Percentiles rank a stretch among this genome's conserved stretches.
Conservation (phyloP, 2,797 vertebrate species). For the Paguma larvata region DNA sequence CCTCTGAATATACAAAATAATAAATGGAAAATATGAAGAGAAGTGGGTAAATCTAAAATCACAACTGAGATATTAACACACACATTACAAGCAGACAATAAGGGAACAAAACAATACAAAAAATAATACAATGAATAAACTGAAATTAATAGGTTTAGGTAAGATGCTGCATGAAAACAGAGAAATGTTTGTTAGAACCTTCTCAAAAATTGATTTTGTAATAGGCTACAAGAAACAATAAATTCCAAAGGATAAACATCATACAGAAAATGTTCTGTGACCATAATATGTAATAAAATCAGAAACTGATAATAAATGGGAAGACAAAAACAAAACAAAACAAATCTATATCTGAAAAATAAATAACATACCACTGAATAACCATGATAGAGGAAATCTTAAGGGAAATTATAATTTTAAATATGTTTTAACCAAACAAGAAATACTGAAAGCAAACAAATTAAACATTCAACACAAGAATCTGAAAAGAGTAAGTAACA, state of each 20-base stretch:
- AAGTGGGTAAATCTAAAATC: slow-evolving; percentile 8
- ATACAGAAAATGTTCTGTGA: background rate
- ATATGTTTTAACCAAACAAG: slow-evolving; percentile 1
- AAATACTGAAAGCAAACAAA: background rate
- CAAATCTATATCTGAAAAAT: background rate
- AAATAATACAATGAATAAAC: background rate
- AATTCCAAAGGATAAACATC: background rate
- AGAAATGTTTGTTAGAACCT: background rate
- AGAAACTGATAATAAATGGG: background rate
- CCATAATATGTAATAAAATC: background rate
- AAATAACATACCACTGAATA: background rate
- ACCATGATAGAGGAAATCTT: background rate
- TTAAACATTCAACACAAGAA: slow-evolving; percentile 19
- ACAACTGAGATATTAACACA: background rate
- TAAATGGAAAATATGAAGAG: background rate
- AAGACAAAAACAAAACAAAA: background rate
- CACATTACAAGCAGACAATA: background rate
- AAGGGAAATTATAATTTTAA: background rate
- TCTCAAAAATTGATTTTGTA: background rate
- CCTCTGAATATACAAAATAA: slow-evolving; percentile 6
- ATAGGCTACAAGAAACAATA: background rate
- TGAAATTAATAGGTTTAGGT: background rate
- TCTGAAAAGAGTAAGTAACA: background rate
- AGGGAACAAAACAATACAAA: background rate
- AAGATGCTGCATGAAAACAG: background rate